Evolutionary conservation across 2,888 invertebrate species (phyloP), one percentile per base, ranked within the genome.

Genomic region (Drepanosiphum platanoidis): DNA sequence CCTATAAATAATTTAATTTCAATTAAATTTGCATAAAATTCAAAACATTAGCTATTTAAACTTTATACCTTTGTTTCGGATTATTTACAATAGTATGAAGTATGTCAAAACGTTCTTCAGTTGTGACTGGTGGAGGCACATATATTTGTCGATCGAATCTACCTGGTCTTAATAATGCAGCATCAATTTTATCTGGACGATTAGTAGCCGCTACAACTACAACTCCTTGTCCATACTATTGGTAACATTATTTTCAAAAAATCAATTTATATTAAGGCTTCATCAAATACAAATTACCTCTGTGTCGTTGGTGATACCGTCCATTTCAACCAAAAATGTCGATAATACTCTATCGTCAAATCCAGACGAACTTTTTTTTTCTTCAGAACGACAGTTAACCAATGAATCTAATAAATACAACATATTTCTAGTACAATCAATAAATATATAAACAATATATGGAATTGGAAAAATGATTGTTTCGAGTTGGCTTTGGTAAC

Each of bases 171-270:
- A 93, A 88, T 13, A 93, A 88, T 0, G 93, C 93, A 78, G 91
- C 90, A 87, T 93, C 93, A 61, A 93, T 89, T 89, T 92, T 90
- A 87, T 93, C 92, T 0, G 93, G 93, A 15, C 93, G 90, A 89
- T 93, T 93, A 66, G 93, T 93, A 13, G 93, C 93, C 7, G 92
- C 93, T 42, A 93, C 91, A 1, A 93, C 92, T 4, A 93, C 89
- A 2, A 92, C 92, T 70, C 90, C 89, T 86, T 84, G 83, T 68
- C 83, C 83, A 68, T 66, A 22, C 83, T 84, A 75, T 2, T 86
- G 30, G 58, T 64, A 42, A 32, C 0, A 32, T n/a, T 9, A 34
- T 64, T 42, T 72, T 52, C 8, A 39, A 70, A 36, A 36, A 61
- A 61, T 34, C n/a, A 61, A 61, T 34, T 18, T 32, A 32, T 75